Percentiles rank a stretch among this genome's conserved stretches.
Conservation (phyloP, 2,113 vertebrate species). For the Leiothrix lutea region DNA sequence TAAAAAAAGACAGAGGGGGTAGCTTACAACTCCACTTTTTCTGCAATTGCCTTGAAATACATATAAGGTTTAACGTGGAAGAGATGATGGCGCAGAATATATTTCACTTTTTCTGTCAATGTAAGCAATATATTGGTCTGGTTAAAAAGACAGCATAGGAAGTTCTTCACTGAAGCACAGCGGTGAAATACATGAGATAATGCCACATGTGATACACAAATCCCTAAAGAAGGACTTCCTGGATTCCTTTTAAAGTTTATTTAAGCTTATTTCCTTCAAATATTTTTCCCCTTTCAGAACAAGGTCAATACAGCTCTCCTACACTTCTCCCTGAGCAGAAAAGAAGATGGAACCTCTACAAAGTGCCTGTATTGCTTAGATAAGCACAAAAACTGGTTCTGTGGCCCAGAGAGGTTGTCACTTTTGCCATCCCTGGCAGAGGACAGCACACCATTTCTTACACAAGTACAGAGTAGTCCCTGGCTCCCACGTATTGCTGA, state of each 20-base stretch:
- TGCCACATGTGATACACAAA: background rate
- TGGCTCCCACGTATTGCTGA: background rate
- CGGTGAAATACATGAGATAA: background rate
- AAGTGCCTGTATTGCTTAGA: background rate
- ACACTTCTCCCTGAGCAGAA: background rate
- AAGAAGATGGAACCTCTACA: background rate
- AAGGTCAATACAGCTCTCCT: background rate
- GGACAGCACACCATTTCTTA: background rate
- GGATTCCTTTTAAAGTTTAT: slow-evolving; percentile 4
- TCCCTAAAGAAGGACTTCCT: background rate
- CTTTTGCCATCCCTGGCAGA: background rate
- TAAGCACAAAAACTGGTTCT: background rate
- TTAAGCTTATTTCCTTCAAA: slow-evolving; percentile 34
- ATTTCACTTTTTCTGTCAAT: background rate
- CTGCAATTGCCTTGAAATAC: background rate
- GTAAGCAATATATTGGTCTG: background rate
- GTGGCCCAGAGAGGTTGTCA: background rate
- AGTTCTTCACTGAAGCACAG: background rate
- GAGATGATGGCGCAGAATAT: background rate
- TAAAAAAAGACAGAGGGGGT: background rate
- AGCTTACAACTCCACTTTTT: background rate
- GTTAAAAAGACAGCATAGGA: background rate
- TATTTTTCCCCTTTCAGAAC: background rate
- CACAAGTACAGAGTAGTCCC: background rate
- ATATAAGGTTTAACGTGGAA: background rate